Evolutionary conservation across 2,797 vertebrate genomes (phyloP), one percentile per base, ranked within the genome.

Genomic region (Hippoglossus hippoglossus): DNA sequence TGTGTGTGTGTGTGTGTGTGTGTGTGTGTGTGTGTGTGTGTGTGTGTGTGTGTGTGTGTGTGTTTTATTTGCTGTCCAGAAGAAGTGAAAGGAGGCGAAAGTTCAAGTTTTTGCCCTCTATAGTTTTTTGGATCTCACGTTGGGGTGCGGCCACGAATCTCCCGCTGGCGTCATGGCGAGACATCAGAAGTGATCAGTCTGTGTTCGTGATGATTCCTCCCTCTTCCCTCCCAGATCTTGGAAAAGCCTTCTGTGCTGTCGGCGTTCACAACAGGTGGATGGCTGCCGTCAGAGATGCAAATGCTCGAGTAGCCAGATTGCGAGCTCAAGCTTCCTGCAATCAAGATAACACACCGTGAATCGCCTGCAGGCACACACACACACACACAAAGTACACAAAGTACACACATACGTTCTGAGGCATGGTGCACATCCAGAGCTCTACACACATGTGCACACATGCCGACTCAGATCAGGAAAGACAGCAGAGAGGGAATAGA

Each of bases 251-350:
- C 77, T 24, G 67, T 46, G 63, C 63, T 41, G 39, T 64, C 78
- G 84, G 79, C 77, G 65, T 22, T 3, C 61, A 79, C 76, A 76
- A 86, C 86, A 86, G 85, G 85, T 90, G 84, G 81, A 85, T 13
- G 15, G 46, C 68, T 71, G 68, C 70, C 15, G 58, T 71, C 68
- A 52, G 28, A 47, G 71, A 77, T 86, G 75, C 88, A 87, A 77
- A 86, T 77, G 82, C 74, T 61, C 34, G 61, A 59, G 67, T 22
- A 71, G 63, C 71, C 85, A 90, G 78, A 84, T 73, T 84, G 81
- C 61, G 44, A 65, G 68, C 11, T 22, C 18, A 31, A 19, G 64
- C 60, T 50, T 69, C 60, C 65, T 76, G 77, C 75, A 74, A 80
- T 81, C 66, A 67, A 57, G 53, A 36, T 31, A 34, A 60, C 63